Evolutionary conservation across 1,140 invertebrate species (phyloP).

Genomic region (Laupala kohalensis): DNA sequence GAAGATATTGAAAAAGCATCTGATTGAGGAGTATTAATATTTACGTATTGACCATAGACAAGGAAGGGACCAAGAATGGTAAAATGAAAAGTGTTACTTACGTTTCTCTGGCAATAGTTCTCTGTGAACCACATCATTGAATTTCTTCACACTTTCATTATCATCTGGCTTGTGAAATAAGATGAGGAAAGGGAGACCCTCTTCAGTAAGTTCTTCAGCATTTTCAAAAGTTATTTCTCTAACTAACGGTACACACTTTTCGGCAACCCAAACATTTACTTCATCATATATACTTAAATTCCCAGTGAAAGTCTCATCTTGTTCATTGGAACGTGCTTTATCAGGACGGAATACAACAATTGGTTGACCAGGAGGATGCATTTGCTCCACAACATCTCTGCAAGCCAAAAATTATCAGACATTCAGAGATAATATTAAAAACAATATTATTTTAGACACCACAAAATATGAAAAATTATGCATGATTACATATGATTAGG

Average conservation of each 20-base stretch:
- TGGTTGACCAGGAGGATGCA: slow-evolving; percentile 68
- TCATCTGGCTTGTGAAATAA: slow-evolving; percentile 88
- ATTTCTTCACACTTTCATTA: slow-evolving; percentile 71
- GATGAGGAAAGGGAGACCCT: slow-evolving; percentile 97
- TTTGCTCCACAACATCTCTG: slow-evolving; percentile 46
- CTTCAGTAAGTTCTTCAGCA: slow-evolving; percentile 97
- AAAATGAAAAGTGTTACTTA: slow-evolving; percentile 36
- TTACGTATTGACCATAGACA: too few relatives aligned
- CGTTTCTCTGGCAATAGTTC: slow-evolving; percentile 82
- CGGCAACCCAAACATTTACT: slow-evolving; percentile 68
- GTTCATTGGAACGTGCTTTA: slow-evolving; percentile 59
- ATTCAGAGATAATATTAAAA: background rate
- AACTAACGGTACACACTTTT: slow-evolving; percentile 76
- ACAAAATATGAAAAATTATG: too few relatives aligned
- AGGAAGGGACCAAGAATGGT: background rate
- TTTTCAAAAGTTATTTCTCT: slow-evolving; percentile 97
- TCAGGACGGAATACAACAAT: slow-evolving; percentile 72
- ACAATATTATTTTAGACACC: background rate
- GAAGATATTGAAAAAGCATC: too few relatives aligned
- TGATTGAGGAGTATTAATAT: too few relatives aligned
- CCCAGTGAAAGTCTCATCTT: slow-evolving; percentile 67
- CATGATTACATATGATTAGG: too few relatives aligned
- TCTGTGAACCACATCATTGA: slow-evolving; percentile 63
- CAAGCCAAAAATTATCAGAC: background rate
- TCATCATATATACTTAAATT: slow-evolving; percentile 61